Conservation (phyloP, 2,113 vertebrate genomes). For the Atrichornis clamosus region DNA sequence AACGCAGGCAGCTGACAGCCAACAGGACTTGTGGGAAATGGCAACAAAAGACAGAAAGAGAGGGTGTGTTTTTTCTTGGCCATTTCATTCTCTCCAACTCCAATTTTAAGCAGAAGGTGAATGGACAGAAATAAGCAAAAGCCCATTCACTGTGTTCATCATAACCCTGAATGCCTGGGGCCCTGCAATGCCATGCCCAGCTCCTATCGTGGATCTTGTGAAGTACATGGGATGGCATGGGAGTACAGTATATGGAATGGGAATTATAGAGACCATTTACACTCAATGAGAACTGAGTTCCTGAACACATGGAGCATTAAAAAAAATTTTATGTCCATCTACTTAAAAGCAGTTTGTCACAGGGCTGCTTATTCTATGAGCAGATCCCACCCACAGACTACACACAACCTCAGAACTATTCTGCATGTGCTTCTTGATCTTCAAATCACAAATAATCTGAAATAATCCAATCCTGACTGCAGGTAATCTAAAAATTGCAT, state of each 20-base stretch:
- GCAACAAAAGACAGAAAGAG: neutral
- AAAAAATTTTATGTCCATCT: accelerated
- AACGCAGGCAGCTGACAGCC: neutral
- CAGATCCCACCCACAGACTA: neutral
- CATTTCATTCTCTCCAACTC: neutral
- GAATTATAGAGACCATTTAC: neutral
- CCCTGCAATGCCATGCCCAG: neutral
- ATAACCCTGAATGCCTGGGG: neutral
- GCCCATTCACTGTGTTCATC: neutral
- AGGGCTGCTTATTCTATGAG: neutral
- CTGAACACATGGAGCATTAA: neutral
- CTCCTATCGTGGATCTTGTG: neutral
- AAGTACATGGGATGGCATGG: too few relatives aligned
- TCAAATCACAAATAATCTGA: neutral
- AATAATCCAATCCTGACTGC: neutral
- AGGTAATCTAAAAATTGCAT: neutral
- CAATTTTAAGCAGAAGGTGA: neutral
- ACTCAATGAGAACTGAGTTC: neutral
- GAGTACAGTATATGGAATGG: accelerated
- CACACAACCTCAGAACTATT: neutral
- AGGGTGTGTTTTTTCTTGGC: neutral
- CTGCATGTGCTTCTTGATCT: neutral
- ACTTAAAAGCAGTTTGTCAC: neutral
- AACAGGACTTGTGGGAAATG: neutral
- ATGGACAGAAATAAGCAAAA: neutral